Evolutionary conservation across 2,888 invertebrate species (phyloP).

Genomic region (Eupithecia insigniata): DNA sequence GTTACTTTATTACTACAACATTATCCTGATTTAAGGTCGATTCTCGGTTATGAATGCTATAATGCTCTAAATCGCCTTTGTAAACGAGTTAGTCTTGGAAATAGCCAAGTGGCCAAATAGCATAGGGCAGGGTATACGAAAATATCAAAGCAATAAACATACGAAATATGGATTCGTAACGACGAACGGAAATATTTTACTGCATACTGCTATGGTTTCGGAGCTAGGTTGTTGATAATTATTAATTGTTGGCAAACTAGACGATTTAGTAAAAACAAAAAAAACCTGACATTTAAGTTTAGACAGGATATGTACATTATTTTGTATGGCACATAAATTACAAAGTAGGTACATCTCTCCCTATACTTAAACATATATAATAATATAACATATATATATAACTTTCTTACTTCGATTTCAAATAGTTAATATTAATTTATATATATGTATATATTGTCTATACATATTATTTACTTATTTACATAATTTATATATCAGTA

Average conservation of each 20-base stretch:
- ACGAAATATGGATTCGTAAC: constrained; percentile 56
- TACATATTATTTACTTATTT: too few relatives aligned
- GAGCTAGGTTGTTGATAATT: constrained; percentile 57
- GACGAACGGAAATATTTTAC: constrained; percentile 69
- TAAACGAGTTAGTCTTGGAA: constrained; percentile 10
- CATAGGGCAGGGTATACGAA: constrained; percentile 56
- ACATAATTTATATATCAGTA: too few relatives aligned
- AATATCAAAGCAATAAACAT: constrained; percentile 64
- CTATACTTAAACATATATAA: too few relatives aligned
- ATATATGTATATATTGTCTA: too few relatives aligned
- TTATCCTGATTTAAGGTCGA: neutral
- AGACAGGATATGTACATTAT: neutral
- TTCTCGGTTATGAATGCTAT: neutral
- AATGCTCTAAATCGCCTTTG: neutral
- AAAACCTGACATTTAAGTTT: neutral
- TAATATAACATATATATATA: too few relatives aligned
- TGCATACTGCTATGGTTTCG: constrained; percentile 53
- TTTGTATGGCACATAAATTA: neutral
- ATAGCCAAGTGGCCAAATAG: constrained; percentile 56
- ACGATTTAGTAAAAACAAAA: neutral
- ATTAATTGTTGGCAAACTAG: constrained; percentile 28
- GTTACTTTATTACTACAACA: neutral
- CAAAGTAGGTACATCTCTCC: neutral
- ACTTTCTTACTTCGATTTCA: too few relatives aligned
- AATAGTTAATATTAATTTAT: too few relatives aligned